Evolutionary conservation across 2,113 vertebrate species (phyloP).

Genomic region (Rhinoderma darwinii): DNA sequence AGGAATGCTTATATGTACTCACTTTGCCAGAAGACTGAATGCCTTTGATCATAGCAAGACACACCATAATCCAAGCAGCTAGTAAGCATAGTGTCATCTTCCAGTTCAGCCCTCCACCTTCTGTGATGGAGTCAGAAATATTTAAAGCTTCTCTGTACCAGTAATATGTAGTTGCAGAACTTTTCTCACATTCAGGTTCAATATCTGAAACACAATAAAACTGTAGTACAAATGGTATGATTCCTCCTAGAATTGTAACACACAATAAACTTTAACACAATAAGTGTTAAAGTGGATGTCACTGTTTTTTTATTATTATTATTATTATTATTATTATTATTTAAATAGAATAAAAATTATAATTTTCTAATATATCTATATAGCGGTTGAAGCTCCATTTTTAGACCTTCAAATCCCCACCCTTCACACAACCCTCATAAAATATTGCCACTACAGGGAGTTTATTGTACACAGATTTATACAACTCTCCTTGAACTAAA

Average conservation of each 20-base stretch:
- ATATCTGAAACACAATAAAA: conserved; percentile 75
- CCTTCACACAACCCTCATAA: too few species aligned
- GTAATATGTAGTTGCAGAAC: conserved; percentile 95
- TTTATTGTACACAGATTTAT: too few species aligned
- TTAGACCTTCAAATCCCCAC: too few species aligned
- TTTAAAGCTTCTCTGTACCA: conserved; percentile 95
- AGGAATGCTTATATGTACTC: conserved; percentile 60
- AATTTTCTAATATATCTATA: too few species aligned
- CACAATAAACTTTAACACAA: not conserved
- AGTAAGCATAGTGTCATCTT: conserved; percentile 93
- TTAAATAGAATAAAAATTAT: too few species aligned
- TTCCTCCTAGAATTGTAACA: not conserved
- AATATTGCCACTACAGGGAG: too few species aligned
- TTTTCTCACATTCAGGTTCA: conserved; percentile 94
- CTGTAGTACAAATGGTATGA: not conserved
- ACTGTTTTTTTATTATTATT: too few species aligned
- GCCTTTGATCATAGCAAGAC: conserved; percentile 97
- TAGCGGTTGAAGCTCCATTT: too few species aligned
- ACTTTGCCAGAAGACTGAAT: conserved; percentile 99
- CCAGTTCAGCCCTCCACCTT: conserved; percentile 94
- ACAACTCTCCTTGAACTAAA: too few species aligned
- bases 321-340: too few species aligned
- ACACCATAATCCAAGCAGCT: conserved; percentile 90
- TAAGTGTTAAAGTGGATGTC: not conserved
- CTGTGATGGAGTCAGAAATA: conserved; percentile 90